Base-by-base conservation (phyloP, 1,140 invertebrate species). In the Cydia strobilella region DNA sequence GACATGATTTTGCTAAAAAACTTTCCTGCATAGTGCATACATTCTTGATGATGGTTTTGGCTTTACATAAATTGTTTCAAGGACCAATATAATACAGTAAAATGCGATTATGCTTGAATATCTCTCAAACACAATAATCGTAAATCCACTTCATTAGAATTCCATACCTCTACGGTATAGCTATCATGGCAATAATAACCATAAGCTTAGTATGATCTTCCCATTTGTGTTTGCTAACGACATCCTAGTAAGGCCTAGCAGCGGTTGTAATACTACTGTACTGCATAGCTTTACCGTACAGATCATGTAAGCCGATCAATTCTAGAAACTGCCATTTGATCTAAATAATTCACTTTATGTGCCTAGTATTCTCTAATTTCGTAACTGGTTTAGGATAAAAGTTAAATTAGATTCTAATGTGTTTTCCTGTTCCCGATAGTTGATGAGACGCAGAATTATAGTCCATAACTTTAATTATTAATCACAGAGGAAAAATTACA, bases 341-440 rank as follows among this genome's bases (percentile, higher is more conserved):
- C 48, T 51, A 18, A n/a, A 18, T 1, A 51, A 51, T 18, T 15
- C 45, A 15, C 15, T 1, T n/a, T 18, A 51, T 45, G 4, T 45
- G 6, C 12, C 13, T 12, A 0, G 13, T 12, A 12, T 35, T 31
- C 31, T 31, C 3, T 42, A 42, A 42, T 5, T 42, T 42, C 10
- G 10, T 0, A 42, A 42, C 39, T 42, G 42, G 42, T 13, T 45
- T 12, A 4, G 42, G 13, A 15, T 45, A 3, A 42, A 42, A 42
- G 10, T 15, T 45, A 3, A 51, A 7, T 51, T 51, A 51, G n/a
- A 51, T 51, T 51, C n/a, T 51, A 5, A 59, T 59, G 15, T 54
- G 51, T 59, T 23, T 54, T 59, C 54, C 54, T 59, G 54, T 59
- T 59, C 54, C 54, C 54, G 54, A 59, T 23, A 59, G 54, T 59